Evolutionary conservation across 2,888 invertebrate species (phyloP), one percentile per base, ranked within the genome.

Genomic region (Penaeus monodon): DNA sequence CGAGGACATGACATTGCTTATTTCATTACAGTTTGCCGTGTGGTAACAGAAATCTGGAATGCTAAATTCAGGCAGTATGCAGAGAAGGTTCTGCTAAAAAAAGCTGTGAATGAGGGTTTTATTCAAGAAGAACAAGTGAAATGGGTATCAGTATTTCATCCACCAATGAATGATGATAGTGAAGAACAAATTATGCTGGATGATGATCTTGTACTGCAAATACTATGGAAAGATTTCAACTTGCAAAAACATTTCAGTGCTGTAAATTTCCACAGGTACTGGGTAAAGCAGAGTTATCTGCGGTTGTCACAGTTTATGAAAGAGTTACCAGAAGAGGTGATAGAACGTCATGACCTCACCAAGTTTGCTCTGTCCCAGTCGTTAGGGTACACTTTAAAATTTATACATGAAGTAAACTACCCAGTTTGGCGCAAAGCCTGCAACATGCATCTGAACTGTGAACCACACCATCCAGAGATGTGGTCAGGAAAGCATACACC

Each of bases 381-480:
- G 17, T 27, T 83, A 12, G 88, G 88, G 22, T 88, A 83, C 74
- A 88, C 85, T 44, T 74, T 82, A 38, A 82, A 80, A 27, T 88
- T 82, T 85, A 83, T 85, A 8, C 85, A 88, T 65, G 57, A 66
- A 14, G 73, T 81, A 49, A 77, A 81, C 57, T 76, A 38, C 8
- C 68, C 81, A 29, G 66, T 76, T 7, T 88, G 88, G 88, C 70
- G 65, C 10, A 74, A 49, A 29, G 80, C 88, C 20, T 82, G 85
- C n/a, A 82, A 82, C 29, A 20, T 78, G 33, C 88, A 88, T 73
- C 85, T 85, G 27, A 68, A 80, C 24, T 33, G 22, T 20, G 82
- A 88, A 57, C 79, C 79, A 14, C 85, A 88, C 64, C 88, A 88
- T 29, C 88, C 88, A 22, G 85, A 85, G 49, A 63, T 74, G 82